Evolutionary conservation across 2,113 vertebrate genomes (phyloP).

Genomic region (Hemichromis elongatus): DNA sequence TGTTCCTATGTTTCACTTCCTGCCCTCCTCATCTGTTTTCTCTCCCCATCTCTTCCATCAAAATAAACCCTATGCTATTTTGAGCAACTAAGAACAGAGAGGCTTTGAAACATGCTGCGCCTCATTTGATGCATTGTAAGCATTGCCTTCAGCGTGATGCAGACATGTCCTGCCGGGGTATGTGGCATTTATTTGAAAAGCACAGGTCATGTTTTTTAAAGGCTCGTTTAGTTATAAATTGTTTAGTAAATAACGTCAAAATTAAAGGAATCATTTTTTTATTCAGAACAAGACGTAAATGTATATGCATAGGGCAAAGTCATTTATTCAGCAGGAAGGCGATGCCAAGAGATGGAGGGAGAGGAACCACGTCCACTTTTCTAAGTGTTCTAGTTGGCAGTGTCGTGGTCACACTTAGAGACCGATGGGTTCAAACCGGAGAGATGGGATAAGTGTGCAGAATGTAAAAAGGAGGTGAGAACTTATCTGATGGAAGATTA

Average conservation of each 20-base stretch:
- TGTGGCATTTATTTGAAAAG: rapidly evolving
- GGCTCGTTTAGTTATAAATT: neutral
- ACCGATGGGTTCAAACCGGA: neutral
- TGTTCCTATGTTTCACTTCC: neutral
- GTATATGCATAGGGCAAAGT: rapidly evolving
- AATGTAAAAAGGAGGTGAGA: neutral
- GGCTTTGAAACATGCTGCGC: neutral
- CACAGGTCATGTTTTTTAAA: neutral
- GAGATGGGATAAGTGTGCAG: neutral
- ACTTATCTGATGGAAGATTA: neutral
- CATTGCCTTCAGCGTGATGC: neutral
- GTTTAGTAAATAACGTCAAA: neutral
- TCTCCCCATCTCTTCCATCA: neutral
- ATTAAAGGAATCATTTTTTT: rapidly evolving
- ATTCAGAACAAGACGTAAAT: neutral
- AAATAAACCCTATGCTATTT: neutral
- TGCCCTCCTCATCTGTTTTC: rapidly evolving
- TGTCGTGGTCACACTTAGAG: neutral
- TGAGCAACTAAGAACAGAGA: neutral
- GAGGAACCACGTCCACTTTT: no score
- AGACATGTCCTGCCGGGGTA: neutral
- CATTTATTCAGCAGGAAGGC: neutral
- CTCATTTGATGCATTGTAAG: neutral
- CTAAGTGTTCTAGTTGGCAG: neutral
- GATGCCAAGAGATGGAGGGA: no score